These are phyloP conservation scores for Oryzias sinensis DNA, from an alignment of 2,797 vertebrate species.

Conservation along the genomic window DNA sequence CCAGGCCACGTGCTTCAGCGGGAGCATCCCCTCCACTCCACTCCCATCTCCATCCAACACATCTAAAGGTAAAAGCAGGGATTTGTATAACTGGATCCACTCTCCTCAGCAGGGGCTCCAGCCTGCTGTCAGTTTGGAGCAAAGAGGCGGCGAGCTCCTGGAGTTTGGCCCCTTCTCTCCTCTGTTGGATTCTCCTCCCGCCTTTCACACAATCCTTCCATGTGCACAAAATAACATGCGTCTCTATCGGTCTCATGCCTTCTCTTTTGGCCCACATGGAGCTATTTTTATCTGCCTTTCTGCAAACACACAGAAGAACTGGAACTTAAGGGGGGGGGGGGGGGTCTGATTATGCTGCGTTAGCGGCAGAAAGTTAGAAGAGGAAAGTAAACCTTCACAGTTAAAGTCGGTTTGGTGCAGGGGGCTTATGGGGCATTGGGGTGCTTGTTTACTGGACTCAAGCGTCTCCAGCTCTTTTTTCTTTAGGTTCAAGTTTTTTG, in stretches of 20 bases:
- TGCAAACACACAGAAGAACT: constrained; percentile 67
- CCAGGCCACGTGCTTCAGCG: no score
- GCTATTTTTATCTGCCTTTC: constrained; percentile 73
- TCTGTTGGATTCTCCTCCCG: constrained; percentile 22
- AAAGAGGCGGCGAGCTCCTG: constrained; percentile 45
- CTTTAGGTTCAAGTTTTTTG: constrained; percentile 22
- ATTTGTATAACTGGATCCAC: constrained; percentile 57
- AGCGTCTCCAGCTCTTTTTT: constrained; percentile 5
- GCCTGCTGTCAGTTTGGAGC: constrained; percentile 56
- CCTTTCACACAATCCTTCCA: constrained; percentile 12
- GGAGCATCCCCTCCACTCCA: constrained; percentile 1
- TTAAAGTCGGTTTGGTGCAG: constrained; percentile 49
- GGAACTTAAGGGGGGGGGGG: constrained; percentile 45
- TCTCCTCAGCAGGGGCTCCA: constrained; percentile 39
- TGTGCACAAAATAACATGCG: constrained; percentile 10
- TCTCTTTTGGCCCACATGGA: constrained; percentile 29
- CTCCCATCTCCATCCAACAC: background rate
- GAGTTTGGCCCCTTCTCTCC: constrained; percentile 45
- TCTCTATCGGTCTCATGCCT: constrained; percentile 23
- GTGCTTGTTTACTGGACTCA: constrained; percentile 18
- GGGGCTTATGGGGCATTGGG: constrained; percentile 30
- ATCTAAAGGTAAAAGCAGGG: constrained; percentile 36
- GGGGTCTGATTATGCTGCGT: constrained; percentile 51
- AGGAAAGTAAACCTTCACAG: constrained; percentile 41
- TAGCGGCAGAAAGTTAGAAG: constrained; percentile 40